These are phyloP conservation scores for Ostrea edulis DNA, from an alignment of 1,140 invertebrate species.

Conservation along the genomic window DNA sequence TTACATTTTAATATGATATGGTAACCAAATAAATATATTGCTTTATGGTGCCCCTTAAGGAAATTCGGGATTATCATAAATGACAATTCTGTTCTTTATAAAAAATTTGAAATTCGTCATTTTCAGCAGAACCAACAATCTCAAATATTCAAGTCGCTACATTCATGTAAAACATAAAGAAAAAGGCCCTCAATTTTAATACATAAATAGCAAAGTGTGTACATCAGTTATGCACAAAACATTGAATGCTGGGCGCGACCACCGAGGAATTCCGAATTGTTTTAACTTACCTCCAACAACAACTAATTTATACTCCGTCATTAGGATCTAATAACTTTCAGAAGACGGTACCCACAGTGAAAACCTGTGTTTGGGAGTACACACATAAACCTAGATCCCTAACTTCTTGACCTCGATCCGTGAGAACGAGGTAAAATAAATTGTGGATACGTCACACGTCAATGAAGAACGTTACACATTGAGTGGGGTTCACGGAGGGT, in stretches of 20 bases:
- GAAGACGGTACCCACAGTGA: not conserved
- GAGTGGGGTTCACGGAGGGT: not conserved
- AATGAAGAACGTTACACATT: not conserved
- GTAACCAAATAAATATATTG: too few relatives aligned
- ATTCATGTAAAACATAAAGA: too few relatives aligned
- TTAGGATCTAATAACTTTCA: conserved; percentile 60
- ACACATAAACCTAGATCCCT: conserved; percentile 39
- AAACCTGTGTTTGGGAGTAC: conserved; percentile 29
- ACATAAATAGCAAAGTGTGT: not conserved
- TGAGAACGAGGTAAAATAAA: conserved; percentile 39
- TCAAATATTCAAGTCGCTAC: too few relatives aligned
- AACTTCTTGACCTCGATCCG: conserved; percentile 22
- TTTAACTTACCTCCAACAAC: conserved; percentile 82
- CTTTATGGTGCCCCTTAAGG: conserved; percentile 41
- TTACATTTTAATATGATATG: too few relatives aligned
- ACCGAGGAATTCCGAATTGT: conserved; percentile 27
- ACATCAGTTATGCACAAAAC: not conserved
- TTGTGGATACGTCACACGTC: conserved; percentile 27
- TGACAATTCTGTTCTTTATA: too few relatives aligned
- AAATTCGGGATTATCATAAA: conserved; percentile 12
- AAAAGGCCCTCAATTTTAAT: not conserved
- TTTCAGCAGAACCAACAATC: too few relatives aligned
- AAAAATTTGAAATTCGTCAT: too few relatives aligned
- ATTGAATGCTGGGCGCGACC: not conserved
- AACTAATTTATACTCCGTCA: conserved; percentile 85